These are phyloP conservation scores for Hybos culiciformis DNA, from an alignment of 2,888 invertebrate species.

Conservation along the genomic window DNA sequence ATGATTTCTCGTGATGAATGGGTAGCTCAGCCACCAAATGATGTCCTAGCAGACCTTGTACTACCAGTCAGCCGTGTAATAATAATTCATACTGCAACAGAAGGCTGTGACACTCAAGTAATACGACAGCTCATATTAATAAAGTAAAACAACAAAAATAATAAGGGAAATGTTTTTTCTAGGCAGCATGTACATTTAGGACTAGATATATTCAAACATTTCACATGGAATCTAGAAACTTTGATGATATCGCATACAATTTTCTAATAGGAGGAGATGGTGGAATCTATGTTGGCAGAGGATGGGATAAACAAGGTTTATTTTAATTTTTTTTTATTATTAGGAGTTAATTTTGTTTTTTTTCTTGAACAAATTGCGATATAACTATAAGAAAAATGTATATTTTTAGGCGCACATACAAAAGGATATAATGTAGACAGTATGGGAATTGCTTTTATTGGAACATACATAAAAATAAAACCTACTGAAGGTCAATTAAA, in stretches of 20 bases:
- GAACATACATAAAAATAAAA: conserved; percentile 43
- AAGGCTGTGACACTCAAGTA: conserved; percentile 43
- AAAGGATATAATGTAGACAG: conserved; percentile 50
- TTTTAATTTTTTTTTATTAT: too few relatives aligned
- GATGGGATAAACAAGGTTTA: conserved; percentile 57
- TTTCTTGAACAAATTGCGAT: too few relatives aligned
- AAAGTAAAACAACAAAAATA: not conserved
- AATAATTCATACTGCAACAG: conserved; percentile 52
- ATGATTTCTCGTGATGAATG: conserved; percentile 47
- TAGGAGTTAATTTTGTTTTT: too few relatives aligned
- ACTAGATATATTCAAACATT: conserved; percentile 40
- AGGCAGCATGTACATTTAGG: conserved; percentile 44
- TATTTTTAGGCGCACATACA: conserved; percentile 63
- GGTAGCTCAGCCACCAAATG: conserved; percentile 49
- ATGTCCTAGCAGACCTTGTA: conserved; percentile 31
- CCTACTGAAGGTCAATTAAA: conserved; percentile 43
- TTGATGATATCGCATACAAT: conserved; percentile 61
- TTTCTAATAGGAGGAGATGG: conserved; percentile 70
- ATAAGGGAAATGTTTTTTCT: conserved; percentile 9
- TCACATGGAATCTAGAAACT: conserved; percentile 48
- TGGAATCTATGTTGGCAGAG: conserved; percentile 54
- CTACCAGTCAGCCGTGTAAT: conserved; percentile 43
- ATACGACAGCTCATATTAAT: not conserved
- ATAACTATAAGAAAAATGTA: too few relatives aligned
- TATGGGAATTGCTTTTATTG: conserved; percentile 59